Conservation (phyloP, 2,888 invertebrate genomes). For the Drosophila merina region DNA sequence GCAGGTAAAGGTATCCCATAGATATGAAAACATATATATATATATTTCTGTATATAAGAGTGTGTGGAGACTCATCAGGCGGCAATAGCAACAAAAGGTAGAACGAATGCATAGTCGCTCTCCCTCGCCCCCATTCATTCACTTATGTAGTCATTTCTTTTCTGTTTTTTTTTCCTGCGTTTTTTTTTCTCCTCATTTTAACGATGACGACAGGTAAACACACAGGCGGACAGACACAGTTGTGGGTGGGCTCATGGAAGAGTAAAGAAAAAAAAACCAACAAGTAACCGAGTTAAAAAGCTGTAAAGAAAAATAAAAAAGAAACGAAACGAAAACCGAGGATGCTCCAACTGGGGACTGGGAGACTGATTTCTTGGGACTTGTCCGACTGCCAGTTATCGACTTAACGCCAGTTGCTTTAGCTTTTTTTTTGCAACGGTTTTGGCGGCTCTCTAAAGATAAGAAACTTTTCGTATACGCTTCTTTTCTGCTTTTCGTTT, state of each 20-base stretch:
- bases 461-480: slow-evolving; percentile 40
- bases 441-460: slow-evolving; percentile 33
- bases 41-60: neutral
- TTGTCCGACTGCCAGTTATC: slow-evolving; percentile 4
- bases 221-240: slow-evolving; percentile 54
- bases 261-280: slow-evolving; percentile 20
- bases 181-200: slow-evolving; percentile 46
- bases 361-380: neutral
- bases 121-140: slow-evolving; percentile 72
- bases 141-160: slow-evolving; percentile 46
- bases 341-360: neutral
- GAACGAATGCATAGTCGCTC: slow-evolving; percentile 56
- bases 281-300: slow-evolving; percentile 3
- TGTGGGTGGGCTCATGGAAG: slow-evolving; percentile 69
- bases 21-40: slow-evolving; percentile 12
- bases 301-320: slow-evolving; percentile 5
- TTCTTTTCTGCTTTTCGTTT: slow-evolving; percentile 3
- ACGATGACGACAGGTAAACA: slow-evolving; percentile 55
- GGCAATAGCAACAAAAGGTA: slow-evolving; percentile 11
- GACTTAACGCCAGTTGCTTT: slow-evolving; percentile 15
- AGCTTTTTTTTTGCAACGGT: slow-evolving; percentile 25
- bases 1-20: slow-evolving; percentile 63
- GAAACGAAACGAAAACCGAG: neutral
- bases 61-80: slow-evolving; percentile 47
- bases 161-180: slow-evolving; percentile 12